Evolutionary conservation across 2,113 vertebrate genomes (phyloP).

Genomic region (Andinoacara biseriatus): DNA sequence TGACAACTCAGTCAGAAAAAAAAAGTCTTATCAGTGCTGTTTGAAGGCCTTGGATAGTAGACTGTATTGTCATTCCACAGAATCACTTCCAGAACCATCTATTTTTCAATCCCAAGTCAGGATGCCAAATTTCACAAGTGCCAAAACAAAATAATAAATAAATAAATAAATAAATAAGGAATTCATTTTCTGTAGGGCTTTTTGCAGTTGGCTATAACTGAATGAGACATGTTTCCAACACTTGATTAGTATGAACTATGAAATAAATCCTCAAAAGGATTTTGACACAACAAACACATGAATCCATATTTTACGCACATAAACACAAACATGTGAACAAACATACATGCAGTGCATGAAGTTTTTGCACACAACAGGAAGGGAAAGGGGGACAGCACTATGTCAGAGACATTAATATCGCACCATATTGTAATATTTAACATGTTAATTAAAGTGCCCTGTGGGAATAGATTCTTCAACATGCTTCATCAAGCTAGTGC

Average conservation of each 20-base stretch:
- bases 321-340: background rate
- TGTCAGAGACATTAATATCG: constrained; percentile 48
- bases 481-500: constrained; percentile 30
- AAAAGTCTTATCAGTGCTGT: constrained; percentile 33
- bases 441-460: constrained; percentile 64
- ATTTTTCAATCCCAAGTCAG: constrained; percentile 20
- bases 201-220: constrained; percentile 26
- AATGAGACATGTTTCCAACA: constrained; percentile 10
- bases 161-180: constrained; percentile 20
- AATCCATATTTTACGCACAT: background rate
- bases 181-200: constrained; percentile 5
- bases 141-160: constrained; percentile 16
- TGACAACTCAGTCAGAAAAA: constrained; percentile 34
- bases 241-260: constrained; percentile 23
- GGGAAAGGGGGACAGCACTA: too few relatives aligned
- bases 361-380: background rate
- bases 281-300: background rate
- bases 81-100: constrained; percentile 42
- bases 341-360: background rate
- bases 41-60: constrained; percentile 37
- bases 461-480: constrained; percentile 18
- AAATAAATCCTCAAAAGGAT: constrained; percentile 16
- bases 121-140: constrained; percentile 30
- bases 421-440: constrained; percentile 57
- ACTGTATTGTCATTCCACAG: constrained; percentile 34